Evolutionary conservation across 2,113 vertebrate species (phyloP).

Genomic region (Cynoglossus semilaevis): DNA sequence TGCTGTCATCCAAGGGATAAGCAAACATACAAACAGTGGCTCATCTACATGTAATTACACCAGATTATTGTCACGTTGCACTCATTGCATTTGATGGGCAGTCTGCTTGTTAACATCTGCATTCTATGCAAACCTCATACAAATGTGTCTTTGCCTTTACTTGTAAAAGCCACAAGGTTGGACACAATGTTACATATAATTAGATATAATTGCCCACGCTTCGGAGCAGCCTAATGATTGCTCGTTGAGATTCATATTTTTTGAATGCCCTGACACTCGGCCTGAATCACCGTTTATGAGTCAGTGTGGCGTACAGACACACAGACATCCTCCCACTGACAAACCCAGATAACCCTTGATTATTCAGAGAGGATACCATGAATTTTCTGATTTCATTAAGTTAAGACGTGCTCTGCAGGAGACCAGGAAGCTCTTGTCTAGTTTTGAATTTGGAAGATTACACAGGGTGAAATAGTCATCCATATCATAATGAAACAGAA

Average conservation of each 20-base stretch:
- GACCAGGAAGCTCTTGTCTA: constrained; percentile 2
- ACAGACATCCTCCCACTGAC: constrained; percentile 36
- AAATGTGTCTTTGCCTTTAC: constrained; percentile 53
- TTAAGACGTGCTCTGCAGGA: constrained; percentile 9
- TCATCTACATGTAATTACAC: constrained; percentile 54
- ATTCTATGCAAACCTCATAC: constrained; percentile 45
- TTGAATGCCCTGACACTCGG: constrained; percentile 18
- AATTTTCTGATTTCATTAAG: constrained; percentile 34
- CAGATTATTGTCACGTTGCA: constrained; percentile 56
- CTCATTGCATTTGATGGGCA: constrained; percentile 59
- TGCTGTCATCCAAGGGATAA: constrained; percentile 31
- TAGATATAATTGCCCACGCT: constrained; percentile 71
- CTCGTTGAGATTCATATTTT: constrained; percentile 56
- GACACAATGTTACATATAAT: constrained; percentile 59
- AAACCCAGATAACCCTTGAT: constrained; percentile 51
- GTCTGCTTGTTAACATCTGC: constrained; percentile 47
- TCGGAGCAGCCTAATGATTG: constrained; percentile 54
- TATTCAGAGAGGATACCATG: constrained; percentile 31
- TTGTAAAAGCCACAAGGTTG: constrained; percentile 49
- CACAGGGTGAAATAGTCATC: constrained; percentile 9
- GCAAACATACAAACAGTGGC: constrained; percentile 53
- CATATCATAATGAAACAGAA: constrained; percentile 8
- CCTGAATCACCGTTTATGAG: constrained; percentile 66
- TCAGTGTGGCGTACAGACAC: constrained; percentile 27
- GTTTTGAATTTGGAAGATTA: constrained; percentile 20